These are phyloP conservation scores for Pterocles gutturalis DNA, from an alignment of 2,113 vertebrate genomes.

Conservation along the genomic window DNA sequence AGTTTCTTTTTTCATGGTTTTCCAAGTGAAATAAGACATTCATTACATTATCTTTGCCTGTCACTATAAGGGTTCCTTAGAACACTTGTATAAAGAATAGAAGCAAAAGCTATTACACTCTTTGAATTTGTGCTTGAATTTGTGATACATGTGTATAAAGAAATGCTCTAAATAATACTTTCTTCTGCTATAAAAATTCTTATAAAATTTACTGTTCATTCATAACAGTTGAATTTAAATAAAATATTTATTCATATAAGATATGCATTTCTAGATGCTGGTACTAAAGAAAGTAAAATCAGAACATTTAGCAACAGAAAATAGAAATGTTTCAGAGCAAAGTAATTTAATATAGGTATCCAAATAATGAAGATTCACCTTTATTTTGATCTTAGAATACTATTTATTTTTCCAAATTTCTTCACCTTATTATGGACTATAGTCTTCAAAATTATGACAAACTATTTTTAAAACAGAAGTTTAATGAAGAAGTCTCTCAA, in stretches of 20 bases:
- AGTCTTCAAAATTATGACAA: not conserved
- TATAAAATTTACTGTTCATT: not conserved
- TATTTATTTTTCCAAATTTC: not conserved
- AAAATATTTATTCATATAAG: not conserved
- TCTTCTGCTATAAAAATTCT: not conserved
- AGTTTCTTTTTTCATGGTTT: not conserved
- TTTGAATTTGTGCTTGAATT: slow-evolving; percentile 16
- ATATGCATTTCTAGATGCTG: not conserved
- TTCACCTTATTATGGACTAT: not conserved
- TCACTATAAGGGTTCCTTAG: slow-evolving; percentile 16
- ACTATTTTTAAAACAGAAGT: not conserved
- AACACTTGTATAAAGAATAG: not conserved
- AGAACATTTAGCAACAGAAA: not conserved
- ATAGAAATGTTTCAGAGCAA: not conserved
- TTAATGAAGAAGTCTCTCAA: not conserved
- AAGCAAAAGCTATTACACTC: not conserved
- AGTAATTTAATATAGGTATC: not conserved
- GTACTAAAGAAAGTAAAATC: not conserved
- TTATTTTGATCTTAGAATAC: not conserved
- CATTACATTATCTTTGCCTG: slow-evolving; percentile 36
- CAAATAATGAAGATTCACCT: not conserved
- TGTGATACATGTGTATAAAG: not conserved
- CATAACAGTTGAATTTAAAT: not conserved
- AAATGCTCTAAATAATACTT: not conserved
- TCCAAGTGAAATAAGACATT: slow-evolving; percentile 20